These are phyloP conservation scores for Anoncus sp. DNA, from an alignment of 2,888 invertebrate genomes.

Conservation along the genomic window DNA sequence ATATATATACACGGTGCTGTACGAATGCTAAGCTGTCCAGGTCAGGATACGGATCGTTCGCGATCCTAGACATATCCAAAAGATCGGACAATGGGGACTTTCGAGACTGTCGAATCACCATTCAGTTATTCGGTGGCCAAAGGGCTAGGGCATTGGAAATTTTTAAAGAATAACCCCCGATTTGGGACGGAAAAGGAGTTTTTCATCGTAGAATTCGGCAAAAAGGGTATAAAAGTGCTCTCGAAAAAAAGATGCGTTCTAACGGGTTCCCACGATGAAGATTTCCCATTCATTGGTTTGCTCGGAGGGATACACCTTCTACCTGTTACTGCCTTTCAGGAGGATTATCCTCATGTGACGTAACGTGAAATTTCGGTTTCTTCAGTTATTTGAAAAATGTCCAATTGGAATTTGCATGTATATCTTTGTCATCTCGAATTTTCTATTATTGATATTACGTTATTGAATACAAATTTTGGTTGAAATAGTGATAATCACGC, in stretches of 20 bases:
- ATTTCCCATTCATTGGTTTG: slow-evolving; percentile 60
- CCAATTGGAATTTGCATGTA: slow-evolving; percentile 22
- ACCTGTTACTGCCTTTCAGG: slow-evolving; percentile 55
- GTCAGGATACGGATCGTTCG: slow-evolving; percentile 56
- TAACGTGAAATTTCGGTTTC: slow-evolving; percentile 40
- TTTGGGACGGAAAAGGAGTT: slow-evolving; percentile 63
- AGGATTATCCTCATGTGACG: slow-evolving; percentile 58
- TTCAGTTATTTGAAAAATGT: slow-evolving; percentile 1
- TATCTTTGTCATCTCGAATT: background rate
- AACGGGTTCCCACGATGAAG: slow-evolving; percentile 75
- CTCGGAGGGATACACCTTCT: slow-evolving; percentile 50
- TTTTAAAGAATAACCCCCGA: slow-evolving; percentile 68
- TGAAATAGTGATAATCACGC: background rate
- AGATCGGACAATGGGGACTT: slow-evolving; percentile 67
- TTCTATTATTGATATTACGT: background rate
- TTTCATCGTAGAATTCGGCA: slow-evolving; percentile 55
- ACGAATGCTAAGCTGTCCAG: slow-evolving; percentile 62
- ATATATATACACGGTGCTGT: slow-evolving; percentile 18
- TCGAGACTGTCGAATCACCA: slow-evolving; percentile 71
- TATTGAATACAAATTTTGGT: background rate
- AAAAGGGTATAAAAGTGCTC: slow-evolving; percentile 57
- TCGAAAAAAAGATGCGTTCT: slow-evolving; percentile 48
- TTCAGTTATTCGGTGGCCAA: slow-evolving; percentile 77
- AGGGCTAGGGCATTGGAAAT: slow-evolving; percentile 73
- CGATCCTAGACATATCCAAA: slow-evolving; percentile 46